These are phyloP conservation scores for Parasteatoda lunata DNA, from an alignment of 2,888 invertebrate species.

Conservation along the genomic window DNA sequence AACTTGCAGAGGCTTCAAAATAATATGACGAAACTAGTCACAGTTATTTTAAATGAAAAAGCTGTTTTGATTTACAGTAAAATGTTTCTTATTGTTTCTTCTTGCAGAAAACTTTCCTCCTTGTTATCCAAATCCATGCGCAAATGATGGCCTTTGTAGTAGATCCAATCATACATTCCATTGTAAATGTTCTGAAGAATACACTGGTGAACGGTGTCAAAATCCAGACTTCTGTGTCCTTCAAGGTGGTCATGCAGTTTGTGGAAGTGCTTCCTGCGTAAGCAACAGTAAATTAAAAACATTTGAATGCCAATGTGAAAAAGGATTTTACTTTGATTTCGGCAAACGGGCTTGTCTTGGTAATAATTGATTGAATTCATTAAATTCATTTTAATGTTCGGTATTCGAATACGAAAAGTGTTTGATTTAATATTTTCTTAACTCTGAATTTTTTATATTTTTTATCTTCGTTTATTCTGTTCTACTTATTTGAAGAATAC, in stretches of 20 bases:
- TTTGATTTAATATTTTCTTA: too few species aligned
- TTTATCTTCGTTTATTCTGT: too few species aligned
- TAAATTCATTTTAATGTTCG: too few species aligned
- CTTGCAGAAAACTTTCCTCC: background rate
- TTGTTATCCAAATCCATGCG: background rate
- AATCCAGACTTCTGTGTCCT: background rate
- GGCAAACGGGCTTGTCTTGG: background rate
- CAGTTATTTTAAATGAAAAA: too few species aligned
- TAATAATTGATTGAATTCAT: background rate
- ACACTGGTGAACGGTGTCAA: background rate
- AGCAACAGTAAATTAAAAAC: background rate
- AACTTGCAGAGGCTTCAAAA: too few species aligned
- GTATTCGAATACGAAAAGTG: too few species aligned
- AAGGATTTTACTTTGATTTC: background rate
- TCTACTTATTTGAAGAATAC: too few species aligned
- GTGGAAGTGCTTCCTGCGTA: background rate
- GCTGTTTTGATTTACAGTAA: too few species aligned
- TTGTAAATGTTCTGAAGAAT: background rate
- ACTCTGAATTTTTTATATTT: too few species aligned
- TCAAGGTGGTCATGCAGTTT: background rate
- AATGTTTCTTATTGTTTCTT: background rate
- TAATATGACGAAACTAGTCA: too few species aligned
- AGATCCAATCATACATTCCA: background rate
- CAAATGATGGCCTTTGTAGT: background rate
- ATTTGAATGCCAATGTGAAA: background rate